Evolutionary conservation across 2,113 vertebrate species (phyloP).

Genomic region (Opisthocomus hoazin): DNA sequence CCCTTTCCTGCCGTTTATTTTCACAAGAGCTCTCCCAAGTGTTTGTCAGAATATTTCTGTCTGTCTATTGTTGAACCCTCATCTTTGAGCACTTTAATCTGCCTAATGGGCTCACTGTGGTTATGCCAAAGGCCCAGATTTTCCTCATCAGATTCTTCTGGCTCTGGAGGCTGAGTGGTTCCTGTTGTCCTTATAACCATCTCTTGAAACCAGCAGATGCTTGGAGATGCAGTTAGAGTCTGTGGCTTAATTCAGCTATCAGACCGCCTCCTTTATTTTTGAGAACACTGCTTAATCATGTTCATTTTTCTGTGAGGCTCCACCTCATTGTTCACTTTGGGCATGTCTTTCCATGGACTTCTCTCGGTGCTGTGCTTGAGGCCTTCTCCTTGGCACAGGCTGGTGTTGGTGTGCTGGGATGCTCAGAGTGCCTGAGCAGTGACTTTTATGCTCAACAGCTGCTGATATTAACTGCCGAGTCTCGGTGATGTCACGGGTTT

Average conservation of each 20-base stretch:
- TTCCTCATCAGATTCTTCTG: not conserved
- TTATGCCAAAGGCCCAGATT: not conserved
- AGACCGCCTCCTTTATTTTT: not conserved
- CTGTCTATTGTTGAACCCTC: not conserved
- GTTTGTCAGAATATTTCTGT: not conserved
- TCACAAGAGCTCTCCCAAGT: not conserved
- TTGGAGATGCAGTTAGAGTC: not conserved
- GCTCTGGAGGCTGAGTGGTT: not conserved
- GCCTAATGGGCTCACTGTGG: rapidly evolving
- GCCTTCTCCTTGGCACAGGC: not conserved
- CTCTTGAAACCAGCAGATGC: not conserved
- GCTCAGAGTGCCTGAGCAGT: constrained; percentile 26
- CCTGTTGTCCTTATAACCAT: not conserved
- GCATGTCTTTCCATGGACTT: not conserved
- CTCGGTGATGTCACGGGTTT: constrained; percentile 26
- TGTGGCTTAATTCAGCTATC: not conserved
- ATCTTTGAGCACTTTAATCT: not conserved
- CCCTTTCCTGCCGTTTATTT: not conserved
- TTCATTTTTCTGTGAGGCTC: not conserved
- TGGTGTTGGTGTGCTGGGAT: not conserved
- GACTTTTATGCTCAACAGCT: constrained; percentile 58
- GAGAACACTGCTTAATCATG: not conserved
- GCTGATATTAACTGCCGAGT: not conserved
- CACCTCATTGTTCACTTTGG: rapidly evolving
- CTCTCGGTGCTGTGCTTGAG: not conserved